phyloP scores from a whole-genome alignment of 1,140 invertebrate genomes.

The Tribolium castaneum region DNA sequence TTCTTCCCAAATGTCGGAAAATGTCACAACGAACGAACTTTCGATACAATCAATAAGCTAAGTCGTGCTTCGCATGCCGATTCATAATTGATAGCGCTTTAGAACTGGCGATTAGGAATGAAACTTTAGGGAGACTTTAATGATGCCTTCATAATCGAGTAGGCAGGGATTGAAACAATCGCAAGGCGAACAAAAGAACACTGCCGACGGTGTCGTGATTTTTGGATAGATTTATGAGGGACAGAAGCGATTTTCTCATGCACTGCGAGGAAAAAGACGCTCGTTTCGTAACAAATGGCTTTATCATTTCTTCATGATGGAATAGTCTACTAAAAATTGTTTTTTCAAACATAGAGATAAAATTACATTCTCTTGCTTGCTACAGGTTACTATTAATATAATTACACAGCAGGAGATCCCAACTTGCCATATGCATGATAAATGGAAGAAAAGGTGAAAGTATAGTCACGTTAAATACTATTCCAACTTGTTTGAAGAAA shows the following conservation, averaged over 20 bases:
- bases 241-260: not conserved
- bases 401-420: constrained; percentile 1
- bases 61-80: constrained; percentile 25
- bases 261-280: not conserved
- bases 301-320: not conserved
- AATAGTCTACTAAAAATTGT: not conserved
- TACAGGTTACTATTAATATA: constrained; percentile 22
- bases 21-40: constrained; percentile 18
- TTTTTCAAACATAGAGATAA: not conserved
- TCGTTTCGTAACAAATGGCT: constrained; percentile 1
- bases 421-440: constrained; percentile 6
- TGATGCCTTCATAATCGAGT: constrained; percentile 9
- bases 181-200: not conserved
- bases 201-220: constrained; percentile 24
- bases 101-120: constrained; percentile 35
- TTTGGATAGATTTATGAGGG: constrained; percentile 9
- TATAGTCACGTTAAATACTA: not conserved
- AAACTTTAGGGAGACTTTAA: constrained; percentile 9
- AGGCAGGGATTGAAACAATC: constrained; percentile 11
- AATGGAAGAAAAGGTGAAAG: constrained; percentile 10
- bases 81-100: constrained; percentile 6
- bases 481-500: not conserved
- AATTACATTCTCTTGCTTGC: not conserved
- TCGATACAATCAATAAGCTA: constrained; percentile 37
- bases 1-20: constrained; percentile 30